Base-by-base conservation (phyloP, 2,888 invertebrate genomes). In the Ditula angustiorana region DNA sequence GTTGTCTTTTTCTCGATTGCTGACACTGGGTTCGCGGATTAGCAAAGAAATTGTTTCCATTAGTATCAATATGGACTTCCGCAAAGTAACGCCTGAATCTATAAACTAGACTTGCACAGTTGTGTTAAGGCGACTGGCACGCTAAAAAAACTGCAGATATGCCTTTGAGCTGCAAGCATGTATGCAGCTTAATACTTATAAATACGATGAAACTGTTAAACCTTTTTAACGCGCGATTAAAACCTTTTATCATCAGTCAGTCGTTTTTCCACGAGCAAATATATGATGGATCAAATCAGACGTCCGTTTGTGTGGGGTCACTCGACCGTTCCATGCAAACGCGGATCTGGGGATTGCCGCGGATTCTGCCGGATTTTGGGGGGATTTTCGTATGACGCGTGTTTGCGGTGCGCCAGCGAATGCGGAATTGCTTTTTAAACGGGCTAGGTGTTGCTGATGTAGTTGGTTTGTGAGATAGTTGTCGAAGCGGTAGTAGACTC, bases 221-320 rank as follows among this genome's bases (percentile, higher is more conserved):
- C 21, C 7, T 33, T 52, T 50, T 30, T 33, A 16, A 33, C 30
- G 13, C 10, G 53, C 23, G 10, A 53, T 53, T 53, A 35, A 53
- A 53, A 8, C 53, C n/a, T 53, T 53, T 23, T n/a, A 16, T 16
- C 16, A 49, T 5, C 24, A 10, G 1, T 11, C 49, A 47, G 1
- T 49, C 19, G 23, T 35, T 53, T 53, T 53, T 13, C 60, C 71
- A 73, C 77, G 79, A 74, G 83, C 87, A 87, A 88, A 88, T 85
- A 85, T 81, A 80, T 82, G 86, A 79, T 76, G 82, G 87, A 86
- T 87, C 87, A 85, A 83, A 85, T 83, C 84, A 74, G 72, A 74
- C 76, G 79, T 78, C 75, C 75, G 67, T 65, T 56, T 55, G 24
- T 28, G 13, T 24, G 49, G 28, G 28, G 59, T 21, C 46, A 7